Base-by-base conservation (phyloP, 2,113 vertebrate genomes). In the Takifugu bimaculatus region DNA sequence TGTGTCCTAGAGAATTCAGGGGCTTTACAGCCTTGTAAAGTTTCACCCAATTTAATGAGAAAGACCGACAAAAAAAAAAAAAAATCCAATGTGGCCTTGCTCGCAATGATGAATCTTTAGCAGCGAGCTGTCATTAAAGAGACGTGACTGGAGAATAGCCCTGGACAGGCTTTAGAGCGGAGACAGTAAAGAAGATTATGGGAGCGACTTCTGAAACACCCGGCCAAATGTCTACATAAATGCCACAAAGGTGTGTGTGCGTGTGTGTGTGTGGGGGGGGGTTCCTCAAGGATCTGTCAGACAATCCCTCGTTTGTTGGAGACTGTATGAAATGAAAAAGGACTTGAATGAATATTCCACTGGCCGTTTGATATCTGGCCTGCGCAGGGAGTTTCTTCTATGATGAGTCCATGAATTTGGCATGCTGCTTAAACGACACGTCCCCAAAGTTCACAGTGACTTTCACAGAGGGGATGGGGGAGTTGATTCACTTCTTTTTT, bases 111-210 rank as follows among this genome's bases (percentile, higher is more conserved):
- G 1, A 63, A 43, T 75, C 67, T 65, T 70, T 26, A 70, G 58
- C 61, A 58, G 70, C 28, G 47, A 75, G 61, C 59, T 68, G 72
- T 77, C 72, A 66, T 77, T 61, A 80, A 67, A 70, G 78, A 72
- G 77, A 73, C 56, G 70, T 74, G 75, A 55, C 68, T 59, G 75
- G 57, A 56, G 57, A 63, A 75, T 62, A 71, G 76, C 59, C 68
- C 57, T 35, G 70, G 65, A 64, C 29, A 39, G 35, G 65, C 53
- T 77, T 74, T 58, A 66, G 57, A 61, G 60, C 4, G 2, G 54
- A 20, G 66, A 80, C 15, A 52, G 54, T 73, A 72, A 78, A 83
- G 72, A 79, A 70, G 72, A 81, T 78, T 65, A 79, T 74, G 29
- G 44, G 54, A 51, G 20, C 52, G 77, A 79, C 64, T 74, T 79